Percentiles rank a stretch among this genome's conserved stretches.
Conservation (phyloP, 2,888 invertebrate species). For the Tuberolachnus salignus region DNA sequence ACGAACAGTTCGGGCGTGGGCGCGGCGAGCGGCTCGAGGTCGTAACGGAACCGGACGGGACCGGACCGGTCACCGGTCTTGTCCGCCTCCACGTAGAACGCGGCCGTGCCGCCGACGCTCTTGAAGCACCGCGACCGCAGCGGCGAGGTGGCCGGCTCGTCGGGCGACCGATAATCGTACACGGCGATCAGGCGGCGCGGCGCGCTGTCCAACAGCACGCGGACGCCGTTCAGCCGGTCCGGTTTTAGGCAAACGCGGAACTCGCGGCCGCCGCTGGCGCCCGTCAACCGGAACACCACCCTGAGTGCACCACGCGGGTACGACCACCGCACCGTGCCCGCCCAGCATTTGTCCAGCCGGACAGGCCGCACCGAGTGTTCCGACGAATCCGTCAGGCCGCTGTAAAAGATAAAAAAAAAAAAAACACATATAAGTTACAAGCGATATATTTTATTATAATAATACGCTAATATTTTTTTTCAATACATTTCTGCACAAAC, state of each 20-base stretch:
- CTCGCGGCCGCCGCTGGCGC: constrained; percentile 65
- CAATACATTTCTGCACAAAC: no score
- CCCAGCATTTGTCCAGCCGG: constrained; percentile 73
- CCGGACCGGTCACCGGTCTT: constrained; percentile 63
- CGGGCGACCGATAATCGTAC: constrained; percentile 62
- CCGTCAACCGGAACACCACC: constrained; percentile 69
- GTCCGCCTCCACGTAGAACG: constrained; percentile 71
- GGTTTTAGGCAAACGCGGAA: constrained; percentile 75
- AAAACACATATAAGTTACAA: not conserved
- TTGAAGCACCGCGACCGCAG: constrained; percentile 68
- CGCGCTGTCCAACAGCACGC: constrained; percentile 72
- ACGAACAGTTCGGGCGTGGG: constrained; percentile 39
- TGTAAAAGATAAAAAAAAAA: constrained; percentile 62
- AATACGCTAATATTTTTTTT: no score
- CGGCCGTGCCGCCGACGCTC: constrained; percentile 70
- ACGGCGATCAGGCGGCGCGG: constrained; percentile 46
- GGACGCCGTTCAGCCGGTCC: constrained; percentile 62
- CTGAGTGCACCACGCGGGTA: constrained; percentile 78
- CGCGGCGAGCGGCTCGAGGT: constrained; percentile 66
- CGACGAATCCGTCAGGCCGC: constrained; percentile 67
- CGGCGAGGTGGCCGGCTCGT: constrained; percentile 65
- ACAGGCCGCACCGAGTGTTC: constrained; percentile 75
- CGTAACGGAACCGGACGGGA: constrained; percentile 68
- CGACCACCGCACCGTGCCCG: constrained; percentile 75
- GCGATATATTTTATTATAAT: no score